Percentiles rank a stretch among this genome's conserved stretches.
These are phyloP conservation scores for Epinephelus fuscoguttatus DNA, from an alignment of 2,113 vertebrate genomes.

Conservation along the genomic window DNA sequence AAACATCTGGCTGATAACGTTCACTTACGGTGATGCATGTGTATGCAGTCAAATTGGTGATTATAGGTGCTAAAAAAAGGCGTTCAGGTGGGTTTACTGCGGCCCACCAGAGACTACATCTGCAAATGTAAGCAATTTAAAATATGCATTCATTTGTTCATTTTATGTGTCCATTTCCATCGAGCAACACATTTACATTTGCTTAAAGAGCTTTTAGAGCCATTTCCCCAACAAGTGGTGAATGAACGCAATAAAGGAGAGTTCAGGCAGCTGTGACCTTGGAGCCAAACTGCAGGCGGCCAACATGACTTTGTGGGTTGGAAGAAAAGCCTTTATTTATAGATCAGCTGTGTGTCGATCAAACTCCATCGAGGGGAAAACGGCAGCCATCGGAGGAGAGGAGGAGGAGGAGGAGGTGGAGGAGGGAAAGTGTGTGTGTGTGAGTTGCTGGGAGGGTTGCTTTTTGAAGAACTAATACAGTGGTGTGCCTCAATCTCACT, in stretches of 20 bases:
- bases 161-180: constrained; percentile 44
- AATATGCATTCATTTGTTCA: constrained; percentile 35
- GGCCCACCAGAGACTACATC: background rate
- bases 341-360: constrained; percentile 93
- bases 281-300: constrained; percentile 88
- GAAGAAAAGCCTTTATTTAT: constrained; percentile 94
- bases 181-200: constrained; percentile 49
- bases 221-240: constrained; percentile 41
- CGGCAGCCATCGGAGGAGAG: constrained; percentile 36
- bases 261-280: constrained; percentile 91
- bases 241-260: constrained; percentile 43
- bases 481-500: constrained; percentile 81
- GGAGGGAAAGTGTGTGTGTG: constrained; percentile 34
- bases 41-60: constrained; percentile 27
- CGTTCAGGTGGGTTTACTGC: constrained; percentile 29
- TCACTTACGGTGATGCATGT: constrained; percentile 11
- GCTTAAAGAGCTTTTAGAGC: constrained; percentile 54
- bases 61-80: constrained; percentile 37
- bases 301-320: constrained; percentile 86
- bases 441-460: constrained; percentile 61
- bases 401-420: constrained; percentile 26
- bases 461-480: constrained; percentile 84
- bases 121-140: constrained; percentile 17
- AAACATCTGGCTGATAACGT: constrained; percentile 48
- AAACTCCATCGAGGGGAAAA: constrained; percentile 82